Percentiles rank a stretch among this genome's conserved stretches.
These are phyloP conservation scores for Margaritifera margaritifera DNA, from an alignment of 2,888 invertebrate genomes.

Conservation along the genomic window DNA sequence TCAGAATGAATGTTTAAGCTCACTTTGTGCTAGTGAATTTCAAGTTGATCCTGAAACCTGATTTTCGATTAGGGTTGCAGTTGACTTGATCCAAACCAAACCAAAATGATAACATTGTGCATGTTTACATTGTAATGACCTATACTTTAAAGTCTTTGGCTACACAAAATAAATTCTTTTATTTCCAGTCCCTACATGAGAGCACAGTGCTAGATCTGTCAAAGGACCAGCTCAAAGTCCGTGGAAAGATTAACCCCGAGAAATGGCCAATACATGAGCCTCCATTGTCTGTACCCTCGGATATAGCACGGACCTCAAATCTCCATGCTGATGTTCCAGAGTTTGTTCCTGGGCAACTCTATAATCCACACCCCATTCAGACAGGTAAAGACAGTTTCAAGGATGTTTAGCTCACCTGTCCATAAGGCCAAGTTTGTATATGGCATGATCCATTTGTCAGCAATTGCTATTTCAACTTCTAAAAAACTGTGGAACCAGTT, in stretches of 20 bases:
- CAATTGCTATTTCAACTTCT: no score
- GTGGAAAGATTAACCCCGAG: constrained; percentile 85
- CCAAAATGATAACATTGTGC: background rate
- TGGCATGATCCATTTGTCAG: no score
- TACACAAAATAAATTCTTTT: background rate
- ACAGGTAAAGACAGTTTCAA: background rate
- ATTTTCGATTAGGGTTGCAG: background rate
- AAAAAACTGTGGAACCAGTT: no score
- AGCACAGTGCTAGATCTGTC: constrained; percentile 88
- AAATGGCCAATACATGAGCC: constrained; percentile 83
- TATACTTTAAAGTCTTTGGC: background rate
- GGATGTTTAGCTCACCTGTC: no score
- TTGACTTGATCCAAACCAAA: background rate
- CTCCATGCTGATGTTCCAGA: constrained; percentile 91
- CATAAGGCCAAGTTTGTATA: no score
- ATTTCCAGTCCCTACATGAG: constrained; percentile 80
- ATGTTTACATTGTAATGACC: background rate
- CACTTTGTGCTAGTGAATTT: no score
- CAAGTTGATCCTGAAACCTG: no score
- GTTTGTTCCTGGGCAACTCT: constrained; percentile 80
- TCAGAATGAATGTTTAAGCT: no score
- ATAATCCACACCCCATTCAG: constrained; percentile 32
- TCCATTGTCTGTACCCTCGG: constrained; percentile 26
- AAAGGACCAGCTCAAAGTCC: constrained; percentile 82
- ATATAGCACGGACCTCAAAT: constrained; percentile 45